A percentile compares a stretch with the other conserved stretches of the same genome.
These are phyloP conservation scores for Gymnodraco acuticeps DNA, from an alignment of 2,797 vertebrate species.

Conservation along the genomic window DNA sequence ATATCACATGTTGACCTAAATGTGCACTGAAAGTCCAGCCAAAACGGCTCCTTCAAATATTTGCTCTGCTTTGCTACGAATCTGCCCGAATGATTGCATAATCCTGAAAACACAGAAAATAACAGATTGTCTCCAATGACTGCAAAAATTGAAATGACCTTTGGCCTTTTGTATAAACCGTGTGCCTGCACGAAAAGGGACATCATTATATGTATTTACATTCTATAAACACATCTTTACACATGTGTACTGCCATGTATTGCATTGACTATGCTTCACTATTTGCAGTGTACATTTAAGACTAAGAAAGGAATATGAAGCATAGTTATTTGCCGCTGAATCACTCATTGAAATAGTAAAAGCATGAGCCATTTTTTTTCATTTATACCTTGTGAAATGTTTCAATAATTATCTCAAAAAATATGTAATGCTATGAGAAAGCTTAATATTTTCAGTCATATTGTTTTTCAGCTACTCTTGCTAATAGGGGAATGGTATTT, in stretches of 20 bases:
- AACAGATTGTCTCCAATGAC: not conserved
- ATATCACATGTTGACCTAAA: not conserved
- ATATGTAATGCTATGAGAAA: not conserved
- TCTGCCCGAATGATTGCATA: conserved; percentile 30
- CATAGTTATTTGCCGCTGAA: not conserved
- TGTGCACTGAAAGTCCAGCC: conserved; percentile 5
- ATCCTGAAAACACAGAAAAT: conserved; percentile 30
- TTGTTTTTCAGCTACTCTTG: not conserved
- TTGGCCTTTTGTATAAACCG: not conserved
- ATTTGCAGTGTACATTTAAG: not conserved
- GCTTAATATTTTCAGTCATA: not conserved
- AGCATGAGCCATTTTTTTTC: not conserved
- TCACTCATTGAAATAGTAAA: not conserved
- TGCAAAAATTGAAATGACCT: not conserved
- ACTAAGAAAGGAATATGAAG: not conserved
- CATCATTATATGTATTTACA: too few relatives aligned
- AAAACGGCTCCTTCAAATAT: conserved; percentile 65
- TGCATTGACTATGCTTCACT: not conserved
- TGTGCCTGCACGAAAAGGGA: not conserved
- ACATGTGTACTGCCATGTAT: not conserved
- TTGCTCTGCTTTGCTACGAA: conserved; percentile 53
- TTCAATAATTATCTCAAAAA: not conserved
- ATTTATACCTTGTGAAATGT: not conserved
- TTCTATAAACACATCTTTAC: not conserved
- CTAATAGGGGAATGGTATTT: not conserved